Evolutionary conservation across 2,888 invertebrate species (phyloP), one percentile per base, ranked within the genome.

Genomic region (Stenurella melanura): DNA sequence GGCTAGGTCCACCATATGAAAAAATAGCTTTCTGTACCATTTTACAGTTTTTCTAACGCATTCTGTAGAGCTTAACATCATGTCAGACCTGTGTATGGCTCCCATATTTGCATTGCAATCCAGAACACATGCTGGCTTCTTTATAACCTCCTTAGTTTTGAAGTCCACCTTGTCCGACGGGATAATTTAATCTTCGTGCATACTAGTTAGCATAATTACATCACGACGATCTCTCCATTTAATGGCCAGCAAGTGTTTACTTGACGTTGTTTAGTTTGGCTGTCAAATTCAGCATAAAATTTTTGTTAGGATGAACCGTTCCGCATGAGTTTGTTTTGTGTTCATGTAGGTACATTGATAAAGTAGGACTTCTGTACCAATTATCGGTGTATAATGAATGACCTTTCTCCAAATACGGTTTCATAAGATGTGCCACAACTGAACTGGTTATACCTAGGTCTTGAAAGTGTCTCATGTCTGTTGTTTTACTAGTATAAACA

Each of bases 1-100:
- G 17, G 64, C n/a, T 34, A 54, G 9, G 12, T 67, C 67, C 21
- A 54, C n/a, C 10, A 67, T 15, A 54, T 67, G 54, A 54, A 67
- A 67, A 67, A 67, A 67, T 11, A 67, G 21, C 19, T 67, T 67
- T 18, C 19, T 67, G 26, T 67, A 67, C 67, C 67, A 67, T 67
- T 67, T 67, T 0, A 54, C 54, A 12, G 54, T 54, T 54, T 50
- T 67, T 15, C 67, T 34, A 7, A 67, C 50, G 18, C 54, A 67
- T 54, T 67, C 67, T 15, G 17, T 54, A 54, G 54, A 54, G 17
- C 21, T 19, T 3, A 54, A 19, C 21, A 67, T 21, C 50, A 67
- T 67, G 19, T 42, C 66, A 15, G 21, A 54, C 17, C 21, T 11
- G 19, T 67, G 54, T 15, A 54, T 54, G 50, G 54, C 67, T 6